Evolutionary conservation across 1,140 invertebrate genomes (phyloP), one percentile per base, ranked within the genome.

Genomic region (Cotesia glomerata): DNA sequence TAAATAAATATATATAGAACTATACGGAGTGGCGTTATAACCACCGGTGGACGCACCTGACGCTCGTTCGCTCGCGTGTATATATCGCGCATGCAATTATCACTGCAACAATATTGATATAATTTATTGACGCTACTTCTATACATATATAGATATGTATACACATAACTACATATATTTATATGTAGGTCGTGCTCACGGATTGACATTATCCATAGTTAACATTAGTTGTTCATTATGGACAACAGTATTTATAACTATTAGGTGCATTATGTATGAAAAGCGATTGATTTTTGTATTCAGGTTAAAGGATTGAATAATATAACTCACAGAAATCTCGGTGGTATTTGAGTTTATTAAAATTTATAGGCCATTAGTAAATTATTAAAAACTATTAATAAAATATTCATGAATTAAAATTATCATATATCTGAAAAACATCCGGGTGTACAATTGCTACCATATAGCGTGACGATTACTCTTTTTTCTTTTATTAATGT

Each of bases 81-180:
- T 18, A 58, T 18, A 26, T 18, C 16, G 56, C 9, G 56, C 56
- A 18, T 58, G 56, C 18, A 58, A 58, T 58, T 58, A 58, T 58
- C 56, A 58, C 56, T 18, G 56, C 9, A 18, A 26, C 56, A 58
- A 58, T 58, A 58, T 58, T 58, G 56, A 58, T 58, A 58, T 58
- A 58, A 58, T 58, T 58, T 58, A 58, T 58, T 58, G 56, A 58
- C 16, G 56, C 16, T 58, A 18, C 16, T 16, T 58, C n/a, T 9
- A 18, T 18, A 7, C 9, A 54, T 54, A 54, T 45, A 45, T 45
- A 5, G 7, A 39, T 9, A 39, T 39, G 1, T 2, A 9, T 39
- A 39, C 0, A 1, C 3, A 39, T 39, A 39, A 1, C 0, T 18
- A 18, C 2, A 18, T 18, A 18, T 18, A 26, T 26, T 26, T 26